Evolutionary conservation across 2,797 vertebrate species (phyloP).

Genomic region (Schizopygopsis pylzovi): DNA sequence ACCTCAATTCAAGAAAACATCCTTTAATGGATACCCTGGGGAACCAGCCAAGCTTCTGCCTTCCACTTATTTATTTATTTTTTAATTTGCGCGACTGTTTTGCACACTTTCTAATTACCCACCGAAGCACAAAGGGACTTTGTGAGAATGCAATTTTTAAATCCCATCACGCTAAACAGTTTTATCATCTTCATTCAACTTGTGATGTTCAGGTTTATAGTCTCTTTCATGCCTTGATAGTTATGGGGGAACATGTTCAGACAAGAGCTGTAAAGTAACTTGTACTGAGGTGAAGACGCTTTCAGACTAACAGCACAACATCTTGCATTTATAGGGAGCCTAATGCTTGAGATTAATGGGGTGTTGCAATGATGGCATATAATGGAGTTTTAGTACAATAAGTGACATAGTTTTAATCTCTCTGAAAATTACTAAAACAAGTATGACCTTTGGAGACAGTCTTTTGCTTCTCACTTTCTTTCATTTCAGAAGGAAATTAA

Average conservation of each 20-base stretch:
- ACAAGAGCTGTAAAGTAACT: conserved; percentile 19
- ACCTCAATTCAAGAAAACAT: conserved; percentile 86
- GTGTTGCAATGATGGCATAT: conserved; percentile 49
- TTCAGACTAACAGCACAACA: conserved; percentile 35
- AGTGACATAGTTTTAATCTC: conserved; percentile 54
- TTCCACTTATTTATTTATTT: conserved; percentile 77
- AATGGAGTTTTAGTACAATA: conserved; percentile 56
- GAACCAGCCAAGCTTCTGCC: conserved; percentile 72
- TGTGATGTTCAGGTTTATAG: conserved; percentile 57
- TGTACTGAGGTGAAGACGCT: conserved; percentile 17
- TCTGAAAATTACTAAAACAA: conserved; percentile 49
- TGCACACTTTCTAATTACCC: conserved; percentile 83
- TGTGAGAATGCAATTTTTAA: conserved; percentile 72
- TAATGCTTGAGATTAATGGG: conserved; percentile 57
- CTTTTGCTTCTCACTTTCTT: conserved; percentile 44
- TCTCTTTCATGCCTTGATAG: conserved; percentile 53
- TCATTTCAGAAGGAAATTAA: conserved; percentile 47
- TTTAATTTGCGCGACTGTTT: conserved; percentile 74
- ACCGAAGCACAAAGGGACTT: conserved; percentile 77
- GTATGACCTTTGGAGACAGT: conserved; percentile 35
- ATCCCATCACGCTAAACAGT: conserved; percentile 62
- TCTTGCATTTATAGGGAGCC: conserved; percentile 35
- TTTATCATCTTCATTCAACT: conserved; percentile 54
- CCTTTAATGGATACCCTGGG: conserved; percentile 83
- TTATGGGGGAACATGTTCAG: conserved; percentile 27